phyloP scores from a whole-genome alignment of 2,797 vertebrate genomes.

The Lagodon rhomboides region DNA sequence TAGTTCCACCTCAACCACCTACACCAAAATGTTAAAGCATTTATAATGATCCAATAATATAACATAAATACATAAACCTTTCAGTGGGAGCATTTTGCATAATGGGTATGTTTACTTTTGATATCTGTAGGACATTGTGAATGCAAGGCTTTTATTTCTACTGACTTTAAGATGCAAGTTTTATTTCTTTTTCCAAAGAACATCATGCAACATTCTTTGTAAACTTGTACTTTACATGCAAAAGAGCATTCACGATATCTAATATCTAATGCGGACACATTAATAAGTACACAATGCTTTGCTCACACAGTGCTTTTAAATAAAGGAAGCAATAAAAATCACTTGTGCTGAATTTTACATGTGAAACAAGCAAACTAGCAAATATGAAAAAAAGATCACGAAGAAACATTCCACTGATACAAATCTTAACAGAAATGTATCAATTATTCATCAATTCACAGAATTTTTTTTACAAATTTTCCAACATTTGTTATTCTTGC shows the following conservation, averaged over 20 bases:
- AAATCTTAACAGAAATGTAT: slow-evolving; percentile 47
- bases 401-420: slow-evolving; percentile 4
- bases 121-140: not conserved
- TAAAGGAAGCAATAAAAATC: slow-evolving; percentile 5
- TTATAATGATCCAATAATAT: not conserved
- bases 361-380: slow-evolving; percentile 6
- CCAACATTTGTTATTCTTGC: slow-evolving; percentile 18
- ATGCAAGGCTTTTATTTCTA: not conserved
- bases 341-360: not conserved
- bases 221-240: slow-evolving; percentile 18
- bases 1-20: not conserved
- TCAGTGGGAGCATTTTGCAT: not conserved
- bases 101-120: not conserved
- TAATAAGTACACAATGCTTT: not conserved
- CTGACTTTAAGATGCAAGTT: slow-evolving; percentile 5
- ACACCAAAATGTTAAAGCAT: not conserved
- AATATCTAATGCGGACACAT: slow-evolving; percentile 25
- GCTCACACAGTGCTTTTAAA: slow-evolving; percentile 19
- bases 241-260: not conserved
- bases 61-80: not conserved
- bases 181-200: slow-evolving; percentile 56
- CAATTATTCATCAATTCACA: slow-evolving; percentile 45
- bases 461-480: slow-evolving; percentile 19
- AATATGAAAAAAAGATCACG: slow-evolving; percentile 5
- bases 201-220: slow-evolving; percentile 41